Evolutionary conservation across 1,140 invertebrate genomes (phyloP).

Genomic region (Capitella teleta): DNA sequence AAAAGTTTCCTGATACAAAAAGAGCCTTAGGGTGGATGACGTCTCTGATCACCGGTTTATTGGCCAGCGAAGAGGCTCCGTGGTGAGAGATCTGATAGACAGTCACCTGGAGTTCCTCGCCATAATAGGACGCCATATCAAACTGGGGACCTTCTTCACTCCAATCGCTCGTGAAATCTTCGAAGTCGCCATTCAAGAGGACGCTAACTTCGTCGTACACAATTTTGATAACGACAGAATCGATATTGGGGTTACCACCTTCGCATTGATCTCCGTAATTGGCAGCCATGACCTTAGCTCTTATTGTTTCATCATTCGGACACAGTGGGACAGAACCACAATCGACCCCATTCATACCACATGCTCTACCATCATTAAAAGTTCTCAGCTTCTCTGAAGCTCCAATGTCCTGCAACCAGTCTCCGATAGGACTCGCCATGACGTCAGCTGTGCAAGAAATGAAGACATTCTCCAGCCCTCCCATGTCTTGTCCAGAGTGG

Average conservation of each 20-base stretch:
- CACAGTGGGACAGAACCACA: conserved; percentile 8
- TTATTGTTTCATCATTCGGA: background rate
- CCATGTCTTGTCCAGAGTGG: background rate
- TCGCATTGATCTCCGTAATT: conserved; percentile 7
- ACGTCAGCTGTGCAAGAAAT: conserved; percentile 2
- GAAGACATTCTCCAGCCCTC: conserved; percentile 2
- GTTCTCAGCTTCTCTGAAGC: background rate
- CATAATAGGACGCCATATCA: conserved; percentile 4
- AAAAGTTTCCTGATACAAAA: background rate
- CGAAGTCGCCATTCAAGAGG: conserved; percentile 9
- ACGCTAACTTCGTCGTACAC: background rate
- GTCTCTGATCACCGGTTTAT: conserved; percentile 2
- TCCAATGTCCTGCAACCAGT: conserved; percentile 2
- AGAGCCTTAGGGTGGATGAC: conserved; percentile 2
- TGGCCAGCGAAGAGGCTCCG: conserved; percentile 2
- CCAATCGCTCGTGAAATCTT: background rate
- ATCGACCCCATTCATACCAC: background rate
- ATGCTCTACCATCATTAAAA: conserved; percentile 6
- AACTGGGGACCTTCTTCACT: conserved; percentile 3
- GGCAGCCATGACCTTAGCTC: conserved; percentile 2
- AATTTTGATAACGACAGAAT: conserved; percentile 4
- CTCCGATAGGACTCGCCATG: background rate
- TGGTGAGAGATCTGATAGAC: conserved; percentile 7
- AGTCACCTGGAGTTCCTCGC: background rate
- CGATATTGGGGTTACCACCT: conserved; percentile 3